Conservation (phyloP, 2,797 vertebrate species). For the Muraenolepis orangiensis region DNA sequence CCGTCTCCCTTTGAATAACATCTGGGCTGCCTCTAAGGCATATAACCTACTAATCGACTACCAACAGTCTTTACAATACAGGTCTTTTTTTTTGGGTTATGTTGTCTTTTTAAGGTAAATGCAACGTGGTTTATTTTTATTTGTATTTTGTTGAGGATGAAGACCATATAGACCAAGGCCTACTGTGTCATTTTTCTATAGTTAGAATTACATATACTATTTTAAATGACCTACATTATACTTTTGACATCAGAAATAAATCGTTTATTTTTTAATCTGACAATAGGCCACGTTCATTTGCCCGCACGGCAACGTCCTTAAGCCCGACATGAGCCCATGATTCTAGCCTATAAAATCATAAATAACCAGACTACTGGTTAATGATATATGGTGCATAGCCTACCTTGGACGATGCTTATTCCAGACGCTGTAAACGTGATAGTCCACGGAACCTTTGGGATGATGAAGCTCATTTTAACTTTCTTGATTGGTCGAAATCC, state of each 20-base stretch:
- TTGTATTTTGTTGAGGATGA: background rate
- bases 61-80: background rate
- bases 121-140: background rate
- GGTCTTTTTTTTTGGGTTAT: background rate
- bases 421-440: slow-evolving; percentile 27
- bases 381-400: slow-evolving; percentile 9
- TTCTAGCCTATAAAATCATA: background rate
- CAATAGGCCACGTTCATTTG: background rate
- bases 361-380: too few species aligned
- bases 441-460: slow-evolving; percentile 33
- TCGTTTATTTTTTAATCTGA: background rate
- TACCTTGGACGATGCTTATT: slow-evolving; percentile 47
- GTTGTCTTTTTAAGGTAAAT: background rate
- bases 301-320: background rate
- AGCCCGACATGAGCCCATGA: background rate
- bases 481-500: slow-evolving; percentile 16
- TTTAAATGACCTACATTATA: background rate
- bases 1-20: slow-evolving; percentile 49
- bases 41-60: slow-evolving; percentile 1
- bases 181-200: background rate
- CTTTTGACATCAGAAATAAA: too few species aligned
- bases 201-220: background rate
- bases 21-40: slow-evolving; percentile 12
- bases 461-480: slow-evolving; percentile 46
- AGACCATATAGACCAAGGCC: background rate